phyloP scores from a whole-genome alignment of 2,888 invertebrate genomes.

The Scaptomyza cyrtandrae region DNA sequence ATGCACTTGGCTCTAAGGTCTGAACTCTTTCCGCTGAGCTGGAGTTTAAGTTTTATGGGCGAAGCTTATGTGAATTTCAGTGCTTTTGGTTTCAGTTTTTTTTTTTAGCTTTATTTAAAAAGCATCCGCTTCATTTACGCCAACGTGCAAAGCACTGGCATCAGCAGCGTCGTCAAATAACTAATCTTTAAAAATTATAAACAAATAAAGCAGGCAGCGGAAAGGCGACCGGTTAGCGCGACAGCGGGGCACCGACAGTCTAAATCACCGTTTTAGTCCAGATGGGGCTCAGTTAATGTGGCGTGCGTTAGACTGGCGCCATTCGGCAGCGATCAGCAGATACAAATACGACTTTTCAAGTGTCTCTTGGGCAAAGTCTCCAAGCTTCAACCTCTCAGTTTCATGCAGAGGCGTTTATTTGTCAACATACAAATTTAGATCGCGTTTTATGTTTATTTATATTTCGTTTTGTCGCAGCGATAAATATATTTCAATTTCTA shows the following conservation, averaged over 20 bases:
- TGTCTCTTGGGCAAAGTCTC: slow-evolving; percentile 40
- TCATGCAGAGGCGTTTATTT: slow-evolving; percentile 77
- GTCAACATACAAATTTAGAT: slow-evolving; percentile 73
- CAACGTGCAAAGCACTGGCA: slow-evolving; percentile 40
- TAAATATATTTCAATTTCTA: slow-evolving; percentile 63
- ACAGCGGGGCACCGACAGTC: slow-evolving; percentile 11
- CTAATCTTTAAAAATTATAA: slow-evolving; percentile 79
- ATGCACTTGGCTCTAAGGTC: slow-evolving; percentile 2
- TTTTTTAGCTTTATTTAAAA: slow-evolving; percentile 45
- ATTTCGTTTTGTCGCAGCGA: slow-evolving; percentile 61
- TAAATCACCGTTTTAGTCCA: slow-evolving; percentile 52
- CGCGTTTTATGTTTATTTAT: slow-evolving; percentile 73
- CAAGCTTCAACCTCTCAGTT: not conserved
- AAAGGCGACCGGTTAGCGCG: not conserved
- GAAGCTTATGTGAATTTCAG: slow-evolving; percentile 45
- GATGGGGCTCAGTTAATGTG: slow-evolving; percentile 64
- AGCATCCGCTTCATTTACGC: slow-evolving; percentile 74
- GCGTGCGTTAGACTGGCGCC: slow-evolving; percentile 75
- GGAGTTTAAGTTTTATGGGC: slow-evolving; percentile 32
- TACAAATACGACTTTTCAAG: slow-evolving; percentile 65
- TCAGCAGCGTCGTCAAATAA: slow-evolving; percentile 29
- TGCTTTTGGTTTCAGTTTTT: slow-evolving; percentile 10
- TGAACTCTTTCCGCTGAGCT: slow-evolving; percentile 3
- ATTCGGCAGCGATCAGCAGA: slow-evolving; percentile 49
- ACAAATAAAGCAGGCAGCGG: slow-evolving; percentile 57